These are phyloP conservation scores for Varroa destructor DNA, from an alignment of 1,140 invertebrate species.

Conservation along the genomic window DNA sequence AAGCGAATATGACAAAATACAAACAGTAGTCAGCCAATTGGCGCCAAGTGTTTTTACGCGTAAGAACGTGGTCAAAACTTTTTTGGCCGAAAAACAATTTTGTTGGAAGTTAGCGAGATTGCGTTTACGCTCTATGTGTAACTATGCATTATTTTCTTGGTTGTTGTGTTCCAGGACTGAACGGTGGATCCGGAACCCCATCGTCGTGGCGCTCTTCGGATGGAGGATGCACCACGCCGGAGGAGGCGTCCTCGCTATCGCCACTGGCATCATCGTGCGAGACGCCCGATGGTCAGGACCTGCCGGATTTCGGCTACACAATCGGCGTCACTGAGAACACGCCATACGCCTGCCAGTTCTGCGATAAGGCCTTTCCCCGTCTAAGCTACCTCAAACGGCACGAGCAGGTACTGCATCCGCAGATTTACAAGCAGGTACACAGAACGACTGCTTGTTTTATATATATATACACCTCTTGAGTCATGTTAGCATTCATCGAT, in stretches of 20 bases:
- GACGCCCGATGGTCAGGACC: conserved; percentile 43
- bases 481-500: too few species aligned
- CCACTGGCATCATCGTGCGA: conserved; percentile 41
- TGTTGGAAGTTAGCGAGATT: too few species aligned
- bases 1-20: too few species aligned
- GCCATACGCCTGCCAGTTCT: conserved; percentile 76
- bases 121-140: too few species aligned
- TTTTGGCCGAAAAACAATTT: too few species aligned
- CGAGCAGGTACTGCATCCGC: conserved; percentile 58
- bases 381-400: conserved; percentile 76
- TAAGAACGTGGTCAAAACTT: too few species aligned
- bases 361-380: conserved; percentile 73
- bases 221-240: conserved; percentile 42
- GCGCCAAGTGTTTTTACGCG: too few species aligned
- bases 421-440: neutral
- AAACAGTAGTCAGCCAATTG: too few species aligned
- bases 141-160: too few species aligned
- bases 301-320: conserved; percentile 49
- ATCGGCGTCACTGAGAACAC: conserved; percentile 56
- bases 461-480: too few species aligned
- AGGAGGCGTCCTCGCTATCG: conserved; percentile 47
- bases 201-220: conserved; percentile 49
- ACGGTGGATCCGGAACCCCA: conserved; percentile 32
- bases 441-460: too few species aligned
- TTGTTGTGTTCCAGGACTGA: conserved; percentile 30